Conservation (phyloP, 2,797 vertebrate species). For the Gephyroberyx darwinii region DNA sequence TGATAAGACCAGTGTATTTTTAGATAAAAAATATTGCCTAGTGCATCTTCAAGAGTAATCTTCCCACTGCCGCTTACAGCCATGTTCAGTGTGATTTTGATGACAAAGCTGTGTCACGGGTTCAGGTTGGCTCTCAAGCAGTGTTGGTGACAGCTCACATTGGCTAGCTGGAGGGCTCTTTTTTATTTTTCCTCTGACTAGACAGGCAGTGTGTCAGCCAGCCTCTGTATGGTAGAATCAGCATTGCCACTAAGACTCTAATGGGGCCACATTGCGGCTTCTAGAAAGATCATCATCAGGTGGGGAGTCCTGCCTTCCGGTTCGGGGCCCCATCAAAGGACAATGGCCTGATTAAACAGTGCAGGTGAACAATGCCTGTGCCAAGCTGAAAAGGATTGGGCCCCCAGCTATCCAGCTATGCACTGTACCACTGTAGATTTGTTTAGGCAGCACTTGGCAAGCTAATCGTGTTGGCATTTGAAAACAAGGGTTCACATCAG, state of each 20-base stretch:
- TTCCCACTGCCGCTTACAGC: neutral
- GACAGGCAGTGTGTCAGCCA: slow-evolving; percentile 41
- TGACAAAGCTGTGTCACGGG: slow-evolving; percentile 21
- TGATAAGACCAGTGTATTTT: no score
- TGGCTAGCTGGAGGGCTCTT: slow-evolving; percentile 19
- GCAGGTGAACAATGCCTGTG: slow-evolving; percentile 37
- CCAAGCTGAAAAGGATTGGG: slow-evolving; percentile 22
- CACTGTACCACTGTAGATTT: slow-evolving; percentile 36
- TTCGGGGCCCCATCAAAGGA: slow-evolving; percentile 28
- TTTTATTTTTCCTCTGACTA: slow-evolving; percentile 16
- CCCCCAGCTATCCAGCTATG: slow-evolving; percentile 33
- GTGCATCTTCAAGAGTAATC: neutral
- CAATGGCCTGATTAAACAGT: slow-evolving; percentile 27
- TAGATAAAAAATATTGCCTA: no score
- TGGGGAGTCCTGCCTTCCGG: slow-evolving; percentile 5
- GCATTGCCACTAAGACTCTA: slow-evolving; percentile 24
- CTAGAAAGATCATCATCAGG: slow-evolving; percentile 42
- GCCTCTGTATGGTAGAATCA: slow-evolving; percentile 16
- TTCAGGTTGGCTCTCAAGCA: slow-evolving; percentile 19
- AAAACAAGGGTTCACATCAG: slow-evolving; percentile 65
- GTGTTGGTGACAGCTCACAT: slow-evolving; percentile 19
- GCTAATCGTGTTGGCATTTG: slow-evolving; percentile 45
- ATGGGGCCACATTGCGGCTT: slow-evolving; percentile 14
- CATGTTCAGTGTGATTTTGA: slow-evolving; percentile 9
- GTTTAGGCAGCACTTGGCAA: slow-evolving; percentile 56